A percentile compares a stretch with the other conserved stretches of the same genome.
Conservation (phyloP, 2,888 invertebrate species). For the Coleophora deauratella region DNA sequence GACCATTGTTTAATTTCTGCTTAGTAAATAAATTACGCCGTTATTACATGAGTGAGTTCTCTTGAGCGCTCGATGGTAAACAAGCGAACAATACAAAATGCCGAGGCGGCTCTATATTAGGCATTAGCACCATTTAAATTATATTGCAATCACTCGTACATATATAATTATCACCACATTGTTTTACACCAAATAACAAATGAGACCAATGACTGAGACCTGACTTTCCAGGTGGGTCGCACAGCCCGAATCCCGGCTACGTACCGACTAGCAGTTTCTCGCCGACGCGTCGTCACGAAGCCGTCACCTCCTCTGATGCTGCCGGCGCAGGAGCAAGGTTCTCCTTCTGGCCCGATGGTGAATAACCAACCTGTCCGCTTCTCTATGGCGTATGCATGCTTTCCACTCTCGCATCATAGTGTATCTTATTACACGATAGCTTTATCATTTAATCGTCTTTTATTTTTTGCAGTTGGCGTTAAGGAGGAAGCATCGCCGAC, state of each 20-base stretch:
- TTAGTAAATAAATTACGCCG: too few relatives aligned
- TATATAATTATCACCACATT: too few relatives aligned
- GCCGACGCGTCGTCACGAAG: conserved; percentile 54
- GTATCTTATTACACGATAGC: too few relatives aligned
- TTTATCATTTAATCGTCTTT: conserved; percentile 1
- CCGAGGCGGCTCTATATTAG: too few relatives aligned
- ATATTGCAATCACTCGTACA: too few relatives aligned
- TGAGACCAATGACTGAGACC: too few relatives aligned
- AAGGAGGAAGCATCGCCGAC: conserved; percentile 54
- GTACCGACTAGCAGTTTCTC: conserved; percentile 49
- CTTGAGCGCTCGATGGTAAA: too few relatives aligned
- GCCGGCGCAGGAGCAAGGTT: conserved; percentile 46
- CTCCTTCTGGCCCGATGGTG: conserved; percentile 62
- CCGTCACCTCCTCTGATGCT: conserved; percentile 53
- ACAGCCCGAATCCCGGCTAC: conserved; percentile 51
- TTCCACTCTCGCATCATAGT: not conserved
- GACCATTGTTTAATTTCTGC: too few relatives aligned
- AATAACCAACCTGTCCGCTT: conserved; percentile 18
- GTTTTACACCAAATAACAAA: too few relatives aligned
- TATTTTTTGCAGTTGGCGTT: conserved; percentile 45
- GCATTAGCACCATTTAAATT: too few relatives aligned
- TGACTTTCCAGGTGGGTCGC: conserved; percentile 41
- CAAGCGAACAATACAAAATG: too few relatives aligned
- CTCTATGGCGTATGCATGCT: conserved; percentile 1
- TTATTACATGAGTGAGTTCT: too few relatives aligned